phyloP scores from a whole-genome alignment of 1,140 invertebrate genomes.

The Ericerus pela region DNA sequence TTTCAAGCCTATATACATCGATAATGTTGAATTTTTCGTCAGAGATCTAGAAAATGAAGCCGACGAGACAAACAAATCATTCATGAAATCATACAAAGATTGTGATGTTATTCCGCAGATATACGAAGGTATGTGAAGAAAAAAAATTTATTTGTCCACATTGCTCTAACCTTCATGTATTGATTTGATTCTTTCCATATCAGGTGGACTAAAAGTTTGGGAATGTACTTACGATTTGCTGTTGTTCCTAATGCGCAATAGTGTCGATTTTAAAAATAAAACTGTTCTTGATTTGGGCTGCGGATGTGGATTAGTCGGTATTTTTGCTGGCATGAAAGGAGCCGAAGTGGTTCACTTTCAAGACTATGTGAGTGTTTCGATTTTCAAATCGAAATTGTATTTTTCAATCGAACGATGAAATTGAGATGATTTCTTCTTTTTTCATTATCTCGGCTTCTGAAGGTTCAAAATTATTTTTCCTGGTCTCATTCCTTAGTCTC shows the following conservation, averaged over 20 bases:
- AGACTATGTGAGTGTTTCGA: constrained; percentile 83
- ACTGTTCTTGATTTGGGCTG: constrained; percentile 69
- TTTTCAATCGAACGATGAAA: background rate
- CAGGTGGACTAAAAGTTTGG: constrained; percentile 78
- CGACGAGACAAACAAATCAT: background rate
- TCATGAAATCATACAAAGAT: background rate
- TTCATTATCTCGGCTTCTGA: background rate
- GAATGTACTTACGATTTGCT: constrained; percentile 68
- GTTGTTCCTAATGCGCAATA: constrained; percentile 40
- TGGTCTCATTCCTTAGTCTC: too few species aligned
- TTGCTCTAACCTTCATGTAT: background rate
- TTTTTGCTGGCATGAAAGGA: constrained; percentile 47
- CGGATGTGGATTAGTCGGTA: constrained; percentile 65
- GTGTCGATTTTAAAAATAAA: constrained; percentile 33
- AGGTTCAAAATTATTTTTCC: too few species aligned
- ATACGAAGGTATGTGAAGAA: background rate
- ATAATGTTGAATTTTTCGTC: background rate
- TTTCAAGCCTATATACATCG: background rate
- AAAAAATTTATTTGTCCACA: background rate
- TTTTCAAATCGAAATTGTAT: background rate
- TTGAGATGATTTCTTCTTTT: background rate
- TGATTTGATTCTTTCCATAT: background rate
- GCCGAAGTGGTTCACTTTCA: constrained; percentile 60
- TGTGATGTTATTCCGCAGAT: background rate
- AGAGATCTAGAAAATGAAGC: background rate